These are phyloP conservation scores for Hirtodrosophila confusa DNA, from an alignment of 2,888 invertebrate species.

Conservation along the genomic window DNA sequence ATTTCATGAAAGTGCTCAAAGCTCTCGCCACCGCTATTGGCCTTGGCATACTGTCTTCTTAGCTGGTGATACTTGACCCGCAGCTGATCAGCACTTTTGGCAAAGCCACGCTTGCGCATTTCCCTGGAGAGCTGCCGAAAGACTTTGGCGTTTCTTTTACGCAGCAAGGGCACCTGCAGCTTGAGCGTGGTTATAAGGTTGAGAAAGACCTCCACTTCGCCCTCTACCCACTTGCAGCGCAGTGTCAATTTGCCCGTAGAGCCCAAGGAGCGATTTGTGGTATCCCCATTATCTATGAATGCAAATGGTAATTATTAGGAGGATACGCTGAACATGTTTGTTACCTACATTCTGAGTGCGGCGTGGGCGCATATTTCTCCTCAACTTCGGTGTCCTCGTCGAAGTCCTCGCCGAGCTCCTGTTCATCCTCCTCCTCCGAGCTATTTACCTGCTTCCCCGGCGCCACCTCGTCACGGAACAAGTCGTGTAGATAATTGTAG, in stretches of 20 bases:
- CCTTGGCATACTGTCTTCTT: constrained; percentile 42
- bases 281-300: constrained; percentile 18
- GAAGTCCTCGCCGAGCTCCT: not conserved
- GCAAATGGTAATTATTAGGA: not conserved
- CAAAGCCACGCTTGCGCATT: constrained; percentile 37
- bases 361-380: constrained; percentile 44
- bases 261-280: not conserved
- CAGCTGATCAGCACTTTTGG: constrained; percentile 56
- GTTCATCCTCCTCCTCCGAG: not conserved
- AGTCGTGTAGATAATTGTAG: constrained; percentile 29
- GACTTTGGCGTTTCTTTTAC: constrained; percentile 52
- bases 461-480: constrained; percentile 20
- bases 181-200: constrained; percentile 42
- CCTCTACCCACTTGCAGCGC: constrained; percentile 52
- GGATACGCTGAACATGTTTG: not conserved
- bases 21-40: constrained; percentile 29
- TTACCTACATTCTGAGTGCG: constrained; percentile 31
- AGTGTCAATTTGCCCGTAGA: not conserved
- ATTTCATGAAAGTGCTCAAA: constrained; percentile 49
- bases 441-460: not conserved
- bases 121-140: constrained; percentile 54
- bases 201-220: constrained; percentile 52
- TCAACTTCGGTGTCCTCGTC: constrained; percentile 33
- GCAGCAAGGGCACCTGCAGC: constrained; percentile 40
- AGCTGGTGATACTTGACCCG: constrained; percentile 54